A percentile compares a stretch with the other conserved stretches of the same genome.
Conservation (phyloP, 2,888 invertebrate genomes). For the Yponomeuta plumbellus region DNA sequence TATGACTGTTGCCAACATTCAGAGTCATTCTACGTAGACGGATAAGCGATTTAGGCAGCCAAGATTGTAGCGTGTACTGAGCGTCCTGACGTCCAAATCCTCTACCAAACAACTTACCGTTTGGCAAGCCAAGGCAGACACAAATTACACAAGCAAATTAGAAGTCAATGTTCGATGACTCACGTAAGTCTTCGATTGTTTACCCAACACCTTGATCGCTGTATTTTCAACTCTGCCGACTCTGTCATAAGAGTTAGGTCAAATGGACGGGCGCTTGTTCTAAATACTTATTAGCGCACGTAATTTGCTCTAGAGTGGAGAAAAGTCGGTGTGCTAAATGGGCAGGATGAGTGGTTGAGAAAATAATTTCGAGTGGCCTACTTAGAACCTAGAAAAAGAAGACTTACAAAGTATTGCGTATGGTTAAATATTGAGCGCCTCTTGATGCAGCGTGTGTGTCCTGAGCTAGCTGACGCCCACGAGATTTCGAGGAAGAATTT, state of each 20-base stretch:
- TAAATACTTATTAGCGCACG: not conserved
- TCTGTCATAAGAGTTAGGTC: not conserved
- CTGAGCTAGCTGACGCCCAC: not conserved
- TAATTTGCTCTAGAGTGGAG: not conserved
- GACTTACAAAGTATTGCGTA: not conserved
- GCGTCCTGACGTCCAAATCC: not conserved
- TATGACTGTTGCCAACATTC: too few species aligned
- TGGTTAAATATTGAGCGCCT: not conserved
- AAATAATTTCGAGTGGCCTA: not conserved
- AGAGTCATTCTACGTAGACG: too few species aligned
- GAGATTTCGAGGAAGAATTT: not conserved
- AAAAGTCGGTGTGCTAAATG: not conserved
- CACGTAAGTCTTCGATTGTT: slow-evolving; percentile 14
- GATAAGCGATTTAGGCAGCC: too few species aligned
- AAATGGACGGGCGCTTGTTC: not conserved
- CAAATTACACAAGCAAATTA: slow-evolving; percentile 5
- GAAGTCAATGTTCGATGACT: slow-evolving; percentile 21
- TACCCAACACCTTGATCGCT: not conserved
- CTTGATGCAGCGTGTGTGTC: not conserved
- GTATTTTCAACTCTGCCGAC: not conserved
- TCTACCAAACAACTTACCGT: slow-evolving; percentile 9
- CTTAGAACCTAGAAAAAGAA: not conserved
- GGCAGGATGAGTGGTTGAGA: not conserved
- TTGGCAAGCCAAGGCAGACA: slow-evolving; percentile 12
- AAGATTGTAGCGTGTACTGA: too few species aligned